Evolutionary conservation across 2,797 vertebrate genomes (phyloP), one percentile per base, ranked within the genome.

Genomic region (Champsocephalus gunnari): DNA sequence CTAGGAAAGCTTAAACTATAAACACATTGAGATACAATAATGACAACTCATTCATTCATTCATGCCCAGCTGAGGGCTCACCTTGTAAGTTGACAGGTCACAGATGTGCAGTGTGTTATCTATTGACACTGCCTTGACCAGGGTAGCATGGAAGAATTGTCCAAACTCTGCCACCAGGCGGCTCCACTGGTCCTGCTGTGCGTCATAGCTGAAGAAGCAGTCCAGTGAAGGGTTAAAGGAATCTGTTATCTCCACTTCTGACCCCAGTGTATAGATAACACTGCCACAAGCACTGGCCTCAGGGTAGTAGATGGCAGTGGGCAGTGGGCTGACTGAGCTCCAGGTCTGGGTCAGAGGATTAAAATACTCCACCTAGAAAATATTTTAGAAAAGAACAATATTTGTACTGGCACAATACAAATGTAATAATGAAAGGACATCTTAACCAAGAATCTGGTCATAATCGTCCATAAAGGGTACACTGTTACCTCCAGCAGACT

Each of bases 61-160:
- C 1, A 32, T 17, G 17, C 11, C 4, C 0, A 47, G 50, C 9
- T 28, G 1, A 24, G 47, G 9, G 17, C 62, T 79, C 47, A 90
- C 97, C 80, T 99, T 99, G 78, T 99, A 99, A 0, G 97, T 99
- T 50, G 98, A 99, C 73, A 99, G 95, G 89, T 99, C 98, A 80
- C 98, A 99, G 73, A 99, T 96, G 75, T 99, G 97, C 66, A 99
- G 92, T 0, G 95, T 96, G 19, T 95, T 93, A 57, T 97, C 95
- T 61, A 98, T 94, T 2, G 97, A 96, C 68, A 99, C 97, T 0
- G 98, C 96, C 88, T 99, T 99, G 81, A 98, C 97, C 65, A 99
- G 90, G 0, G 96, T 99, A 47, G 98, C 98, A 8, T 99, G 97
- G 87, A 99, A 99, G 90, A 98, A 98, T 55, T 98, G 97, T 38